These are phyloP conservation scores for Parnassius glacialis DNA, from an alignment of 2,888 invertebrate genomes.

Conservation along the genomic window DNA sequence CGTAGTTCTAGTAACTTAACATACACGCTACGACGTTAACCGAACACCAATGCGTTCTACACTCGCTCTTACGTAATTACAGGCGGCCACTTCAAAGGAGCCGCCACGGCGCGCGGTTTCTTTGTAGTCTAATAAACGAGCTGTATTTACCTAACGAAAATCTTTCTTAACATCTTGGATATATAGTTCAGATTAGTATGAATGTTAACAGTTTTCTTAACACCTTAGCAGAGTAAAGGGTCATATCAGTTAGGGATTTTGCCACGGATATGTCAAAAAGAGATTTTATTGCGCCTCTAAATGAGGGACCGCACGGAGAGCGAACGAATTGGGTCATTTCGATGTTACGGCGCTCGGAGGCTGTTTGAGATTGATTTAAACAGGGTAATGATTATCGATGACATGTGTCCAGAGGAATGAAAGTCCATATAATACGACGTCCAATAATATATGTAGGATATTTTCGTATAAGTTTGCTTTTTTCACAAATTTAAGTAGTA, in stretches of 20 bases:
- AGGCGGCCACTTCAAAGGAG: conserved; percentile 68
- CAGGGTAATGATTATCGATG: conserved; percentile 30
- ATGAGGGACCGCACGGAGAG: conserved; percentile 72
- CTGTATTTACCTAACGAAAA: conserved; percentile 31
- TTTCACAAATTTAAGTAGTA: too few species aligned
- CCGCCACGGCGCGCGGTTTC: conserved; percentile 68
- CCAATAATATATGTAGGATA: too few species aligned
- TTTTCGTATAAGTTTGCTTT: too few species aligned
- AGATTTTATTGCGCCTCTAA: conserved; percentile 77
- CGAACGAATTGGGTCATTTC: conserved; percentile 62
- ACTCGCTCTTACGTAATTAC: conserved; percentile 57
- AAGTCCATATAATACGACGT: neutral
- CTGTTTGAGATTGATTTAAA: conserved; percentile 44
- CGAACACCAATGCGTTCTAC: conserved; percentile 27
- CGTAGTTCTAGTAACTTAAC: conserved; percentile 18
- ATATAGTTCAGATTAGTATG: conserved; percentile 38
- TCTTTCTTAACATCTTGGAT: neutral
- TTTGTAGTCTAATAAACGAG: conserved; percentile 77
- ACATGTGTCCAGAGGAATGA: conserved; percentile 2
- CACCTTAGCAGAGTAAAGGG: conserved; percentile 74
- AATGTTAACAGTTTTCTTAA: conserved; percentile 55
- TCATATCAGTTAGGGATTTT: conserved; percentile 80
- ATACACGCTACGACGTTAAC: conserved; percentile 20
- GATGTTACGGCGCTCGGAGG: conserved; percentile 41
- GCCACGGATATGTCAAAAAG: conserved; percentile 82